A percentile compares a stretch with the other conserved stretches of the same genome.
Conservation (phyloP, 2,113 vertebrate genomes). For the Ammodramus savannarum region DNA sequence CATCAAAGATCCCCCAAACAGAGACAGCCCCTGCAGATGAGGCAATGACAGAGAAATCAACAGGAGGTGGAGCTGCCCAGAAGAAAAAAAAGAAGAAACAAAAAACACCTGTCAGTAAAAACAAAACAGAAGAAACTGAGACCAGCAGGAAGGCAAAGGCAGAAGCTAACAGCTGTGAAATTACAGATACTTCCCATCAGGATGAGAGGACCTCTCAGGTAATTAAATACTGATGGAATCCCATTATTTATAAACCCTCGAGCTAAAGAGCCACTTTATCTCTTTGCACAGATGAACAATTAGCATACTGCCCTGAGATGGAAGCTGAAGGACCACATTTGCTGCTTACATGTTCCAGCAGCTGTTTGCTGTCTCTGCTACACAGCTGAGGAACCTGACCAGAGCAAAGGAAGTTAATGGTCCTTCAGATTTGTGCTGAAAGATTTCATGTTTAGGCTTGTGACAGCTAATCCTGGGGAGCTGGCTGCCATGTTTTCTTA, state of each 20-base stretch:
- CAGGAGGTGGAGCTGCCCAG: neutral
- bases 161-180: neutral
- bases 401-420: neutral
- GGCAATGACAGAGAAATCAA: neutral
- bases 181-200: neutral
- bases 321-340: neutral
- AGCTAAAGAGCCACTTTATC: neutral
- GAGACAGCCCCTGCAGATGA: neutral
- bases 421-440: neutral
- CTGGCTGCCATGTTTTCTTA: neutral
- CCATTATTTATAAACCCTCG: neutral
- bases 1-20: neutral
- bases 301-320: neutral
- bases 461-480: neutral
- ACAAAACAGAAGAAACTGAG: neutral
- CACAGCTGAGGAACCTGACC: neutral
- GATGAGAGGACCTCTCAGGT: conserved; percentile 39
- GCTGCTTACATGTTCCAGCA: neutral
- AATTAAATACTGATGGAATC: neutral
- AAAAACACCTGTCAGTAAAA: conserved; percentile 33
- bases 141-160: neutral
- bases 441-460: neutral
- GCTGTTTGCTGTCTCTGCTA: neutral
- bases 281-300: neutral
- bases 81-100: conserved; percentile 77